phyloP scores from a whole-genome alignment of 2,888 invertebrate genomes.

The Dioctria linearis region DNA sequence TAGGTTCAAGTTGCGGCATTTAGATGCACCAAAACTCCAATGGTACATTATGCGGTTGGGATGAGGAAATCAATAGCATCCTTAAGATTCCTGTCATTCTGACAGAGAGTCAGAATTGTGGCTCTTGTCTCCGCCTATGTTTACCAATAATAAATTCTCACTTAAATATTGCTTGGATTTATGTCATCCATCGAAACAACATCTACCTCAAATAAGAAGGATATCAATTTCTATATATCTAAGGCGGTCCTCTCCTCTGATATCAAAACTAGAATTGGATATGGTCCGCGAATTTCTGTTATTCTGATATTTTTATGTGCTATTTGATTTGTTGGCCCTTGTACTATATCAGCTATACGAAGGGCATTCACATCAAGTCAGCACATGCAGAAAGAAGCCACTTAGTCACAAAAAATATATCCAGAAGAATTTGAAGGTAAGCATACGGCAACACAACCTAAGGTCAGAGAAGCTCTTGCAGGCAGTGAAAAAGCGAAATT shows the following conservation, averaged over 20 bases:
- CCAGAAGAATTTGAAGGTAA: neutral
- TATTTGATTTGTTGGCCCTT: neutral
- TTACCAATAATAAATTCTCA: constrained; percentile 35
- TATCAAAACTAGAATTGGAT: neutral
- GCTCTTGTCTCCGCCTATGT: constrained; percentile 37
- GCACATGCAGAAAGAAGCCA: neutral
- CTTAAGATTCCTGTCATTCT: constrained; percentile 23
- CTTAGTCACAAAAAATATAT: neutral
- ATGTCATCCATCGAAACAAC: constrained; percentile 7
- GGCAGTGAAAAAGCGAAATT: neutral
- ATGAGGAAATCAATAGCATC: constrained; percentile 51
- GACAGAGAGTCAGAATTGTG: constrained; percentile 34
- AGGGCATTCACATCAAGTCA: neutral
- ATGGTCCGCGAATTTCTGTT: too few species aligned
- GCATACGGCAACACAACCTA: neutral
- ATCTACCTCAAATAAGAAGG: neutral
- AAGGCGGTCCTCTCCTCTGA: neutral
- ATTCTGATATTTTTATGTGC: too few species aligned
- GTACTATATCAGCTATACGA: neutral
- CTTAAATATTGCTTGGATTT: constrained; percentile 15
- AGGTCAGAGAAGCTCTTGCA: neutral
- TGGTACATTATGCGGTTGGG: constrained; percentile 47
- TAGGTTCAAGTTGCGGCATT: constrained; percentile 44
- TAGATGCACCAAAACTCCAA: constrained; percentile 37
- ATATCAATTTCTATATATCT: too few species aligned